Percentiles rank a stretch among this genome's conserved stretches.
These are phyloP conservation scores for Pyrocoelia pectoralis DNA, from an alignment of 2,888 invertebrate genomes.

Conservation along the genomic window DNA sequence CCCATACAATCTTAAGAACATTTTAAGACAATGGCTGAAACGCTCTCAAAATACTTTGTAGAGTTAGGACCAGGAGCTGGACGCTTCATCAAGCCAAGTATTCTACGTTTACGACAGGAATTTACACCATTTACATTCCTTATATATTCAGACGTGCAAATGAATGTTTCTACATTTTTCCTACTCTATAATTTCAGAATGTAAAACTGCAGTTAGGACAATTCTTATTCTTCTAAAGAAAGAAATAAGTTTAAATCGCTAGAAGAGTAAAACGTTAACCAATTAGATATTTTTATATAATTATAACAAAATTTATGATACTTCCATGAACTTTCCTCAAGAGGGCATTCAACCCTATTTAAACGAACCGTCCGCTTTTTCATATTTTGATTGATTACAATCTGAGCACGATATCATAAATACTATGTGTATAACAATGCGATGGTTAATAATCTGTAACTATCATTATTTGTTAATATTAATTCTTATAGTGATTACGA, in stretches of 20 bases:
- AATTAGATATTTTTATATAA: neutral
- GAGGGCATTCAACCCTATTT: neutral
- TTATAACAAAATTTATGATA: neutral
- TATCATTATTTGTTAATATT: too few relatives aligned
- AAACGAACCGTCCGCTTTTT: neutral
- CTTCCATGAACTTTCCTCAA: neutral
- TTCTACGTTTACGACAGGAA: conserved; percentile 57
- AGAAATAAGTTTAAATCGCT: too few relatives aligned
- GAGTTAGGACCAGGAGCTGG: conserved; percentile 53
- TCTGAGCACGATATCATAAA: neutral
- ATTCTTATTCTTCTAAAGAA: too few relatives aligned
- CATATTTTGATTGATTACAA: neutral
- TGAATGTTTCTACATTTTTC: conserved; percentile 11
- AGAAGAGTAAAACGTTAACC: neutral
- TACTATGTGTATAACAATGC: neutral
- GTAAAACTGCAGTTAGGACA: conserved; percentile 12
- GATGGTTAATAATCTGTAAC: neutral
- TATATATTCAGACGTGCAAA: conserved; percentile 22
- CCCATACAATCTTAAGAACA: conserved; percentile 45
- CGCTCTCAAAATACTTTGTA: conserved; percentile 51
- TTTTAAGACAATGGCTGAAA: conserved; percentile 50
- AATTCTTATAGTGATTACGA: too few relatives aligned
- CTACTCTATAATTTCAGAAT: conserved; percentile 2
- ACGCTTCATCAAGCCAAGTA: conserved; percentile 59
- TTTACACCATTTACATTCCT: conserved; percentile 46